Evolutionary conservation across 2,113 vertebrate genomes (phyloP), one percentile per base, ranked within the genome.

Genomic region (Gallinago paraguaiae): DNA sequence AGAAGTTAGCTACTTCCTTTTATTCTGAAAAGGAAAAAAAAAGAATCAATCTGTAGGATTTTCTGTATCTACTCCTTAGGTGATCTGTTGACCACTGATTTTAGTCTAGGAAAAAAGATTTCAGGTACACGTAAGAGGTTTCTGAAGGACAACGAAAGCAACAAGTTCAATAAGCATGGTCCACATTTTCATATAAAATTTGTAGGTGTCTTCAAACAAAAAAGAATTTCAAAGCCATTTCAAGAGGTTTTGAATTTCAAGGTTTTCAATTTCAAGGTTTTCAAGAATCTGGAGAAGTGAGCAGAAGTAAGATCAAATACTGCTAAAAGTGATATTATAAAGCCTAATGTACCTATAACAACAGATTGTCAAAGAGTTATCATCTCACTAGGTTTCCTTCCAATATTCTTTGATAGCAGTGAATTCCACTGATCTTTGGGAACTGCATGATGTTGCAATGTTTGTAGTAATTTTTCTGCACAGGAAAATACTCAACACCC

Each of bases 401-500:
- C 71, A 77, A 86, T 20, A 41, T 53, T 64, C 31, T 63, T 96
- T 53, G 83, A 89, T 10, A 76, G 83, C 80, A 86, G 75, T 35
- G 69, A 59, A 75, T 91, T 89, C 56, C 56, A 94, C 6, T 93
- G 97, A 96, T 96, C 93, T 97, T 93, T 96, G 78, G 74, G 90
- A 96, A 84, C 8, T 10, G 50, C 92, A 77, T 45, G 72, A 87
- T n/a, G 53, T 71, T 95, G 83, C 84, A 85, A 86, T 54, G 54
- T 92, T 93, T 64, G 39, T 13, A 92, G 77, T 28, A 46, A 56
- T 93, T 95, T 82, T 93, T 86, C 70, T 80, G 69, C 71, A 76
- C 59, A 65, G 39, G 41, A 61, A 90, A 70, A 87, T 90, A 23
- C 25, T 30, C 74, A 88, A 75, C 43, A 85, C 35, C 39, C 43